Evolutionary conservation across 2,113 vertebrate species (phyloP).

Genomic region (Oryzias celebensis): DNA sequence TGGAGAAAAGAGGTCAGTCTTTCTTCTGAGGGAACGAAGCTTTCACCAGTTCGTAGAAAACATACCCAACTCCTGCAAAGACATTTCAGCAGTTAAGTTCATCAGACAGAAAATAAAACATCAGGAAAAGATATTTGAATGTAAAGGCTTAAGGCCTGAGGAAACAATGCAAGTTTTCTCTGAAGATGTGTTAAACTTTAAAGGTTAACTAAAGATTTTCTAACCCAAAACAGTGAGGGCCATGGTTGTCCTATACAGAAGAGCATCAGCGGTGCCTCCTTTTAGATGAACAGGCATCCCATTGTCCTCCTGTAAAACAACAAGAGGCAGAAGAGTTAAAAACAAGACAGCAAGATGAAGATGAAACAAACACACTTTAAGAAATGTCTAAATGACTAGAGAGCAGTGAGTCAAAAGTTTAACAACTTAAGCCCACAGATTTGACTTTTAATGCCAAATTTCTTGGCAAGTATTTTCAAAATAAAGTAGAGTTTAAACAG

Average conservation of each 20-base stretch:
- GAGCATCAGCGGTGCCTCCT: constrained; percentile 79
- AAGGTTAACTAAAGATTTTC: constrained; percentile 15
- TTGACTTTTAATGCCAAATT: too few species aligned
- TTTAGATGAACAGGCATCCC: constrained; percentile 89
- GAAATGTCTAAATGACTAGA: too few species aligned
- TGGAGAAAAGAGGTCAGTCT: constrained; percentile 18
- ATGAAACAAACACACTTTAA: neutral
- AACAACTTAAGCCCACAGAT: too few species aligned
- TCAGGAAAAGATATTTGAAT: too few species aligned
- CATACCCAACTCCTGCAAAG: constrained; percentile 76
- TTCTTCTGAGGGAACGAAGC: constrained; percentile 84
- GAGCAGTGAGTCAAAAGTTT: too few species aligned
- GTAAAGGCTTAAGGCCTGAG: too few species aligned
- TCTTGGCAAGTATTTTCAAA: too few species aligned
- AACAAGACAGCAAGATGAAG: neutral
- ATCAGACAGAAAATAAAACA: too few species aligned
- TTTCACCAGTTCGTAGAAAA: constrained; percentile 76
- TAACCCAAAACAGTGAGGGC: constrained; percentile 82
- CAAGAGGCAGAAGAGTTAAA: neutral
- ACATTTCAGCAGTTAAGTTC: neutral
- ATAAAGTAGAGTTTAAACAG: too few species aligned
- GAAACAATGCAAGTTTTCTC: too few species aligned
- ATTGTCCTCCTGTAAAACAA: constrained; percentile 83
- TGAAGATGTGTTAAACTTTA: too few species aligned
- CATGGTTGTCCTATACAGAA: constrained; percentile 86